Conservation (phyloP, 2,888 invertebrate genomes). For the Oscheius sp. region DNA sequence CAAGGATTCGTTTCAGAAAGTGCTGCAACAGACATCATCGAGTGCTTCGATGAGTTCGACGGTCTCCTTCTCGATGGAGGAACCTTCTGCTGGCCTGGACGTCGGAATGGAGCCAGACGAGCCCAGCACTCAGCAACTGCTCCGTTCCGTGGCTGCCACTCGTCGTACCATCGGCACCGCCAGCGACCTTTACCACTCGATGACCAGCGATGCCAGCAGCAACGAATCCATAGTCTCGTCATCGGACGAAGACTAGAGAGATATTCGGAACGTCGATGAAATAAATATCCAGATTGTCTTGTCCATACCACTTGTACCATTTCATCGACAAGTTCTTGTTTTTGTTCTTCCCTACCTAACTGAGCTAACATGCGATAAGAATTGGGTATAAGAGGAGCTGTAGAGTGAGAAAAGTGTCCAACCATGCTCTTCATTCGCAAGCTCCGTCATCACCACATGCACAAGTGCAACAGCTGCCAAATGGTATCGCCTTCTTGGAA, state of each 20-base stretch:
- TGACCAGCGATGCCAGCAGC: constrained; percentile 12
- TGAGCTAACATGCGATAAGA: not conserved
- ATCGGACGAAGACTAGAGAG: not conserved
- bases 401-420: too few relatives aligned
- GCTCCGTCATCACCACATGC: too few relatives aligned
- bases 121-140: not conserved
- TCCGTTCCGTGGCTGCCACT: not conserved
- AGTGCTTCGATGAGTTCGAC: not conserved
- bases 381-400: too few relatives aligned
- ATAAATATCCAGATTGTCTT: not conserved
- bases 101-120: constrained; percentile 21
- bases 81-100: not conserved
- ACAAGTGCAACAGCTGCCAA: too few relatives aligned
- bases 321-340: too few relatives aligned
- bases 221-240: too few relatives aligned
- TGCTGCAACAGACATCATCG: constrained; percentile 1
- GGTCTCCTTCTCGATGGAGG: constrained; percentile 26
- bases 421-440: too few relatives aligned
- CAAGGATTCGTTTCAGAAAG: not conserved
- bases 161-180: constrained; percentile 14
- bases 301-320: too few relatives aligned
- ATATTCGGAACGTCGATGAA: not conserved
- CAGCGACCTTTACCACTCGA: constrained; percentile 27
- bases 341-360: too few relatives aligned
- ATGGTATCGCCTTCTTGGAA: too few relatives aligned